Base-by-base conservation (phyloP, 2,113 vertebrate species). In the Ptilorrhoa leucosticta region DNA sequence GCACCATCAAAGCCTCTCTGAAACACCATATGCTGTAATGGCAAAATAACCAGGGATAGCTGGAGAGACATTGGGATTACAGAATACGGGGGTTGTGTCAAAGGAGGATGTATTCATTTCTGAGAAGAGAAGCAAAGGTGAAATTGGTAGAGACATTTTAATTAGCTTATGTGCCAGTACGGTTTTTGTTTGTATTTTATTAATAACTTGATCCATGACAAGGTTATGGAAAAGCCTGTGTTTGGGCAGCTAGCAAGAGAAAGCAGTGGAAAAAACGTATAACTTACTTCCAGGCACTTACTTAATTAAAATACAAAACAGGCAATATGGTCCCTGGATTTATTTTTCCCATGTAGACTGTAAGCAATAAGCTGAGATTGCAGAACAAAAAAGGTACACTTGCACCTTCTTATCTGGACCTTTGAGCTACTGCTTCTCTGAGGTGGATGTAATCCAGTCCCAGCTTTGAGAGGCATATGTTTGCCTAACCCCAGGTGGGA, bases 231-330 rank as follows among this genome's bases (percentile, higher is more conserved):
- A 89, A 71, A 45, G 54, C 45, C 30, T 58, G 27, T 35, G 37
- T 85, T 95, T 85, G 63, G 58, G 50, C 75, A 93, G 48, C 77
- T 87, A 94, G 78, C 70, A 83, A 42, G 70, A 65, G 42, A 83
- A 90, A 60, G 80, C 83, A 63, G 50, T 81, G 79, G 71, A 63
- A 93, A 96, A 95, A 72, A 27, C 71, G 83, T 86, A 73, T 93
- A 77, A 85, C 58, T 95, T 95, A 88, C 83, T 94, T 92, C 82
- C 68, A 94, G 79, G 71, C 90, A 94, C 71, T 96, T 93, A 95
- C 79, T 94, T 96, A 91, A 95, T 96, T 96, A 96, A 96, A 97
- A 96, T 73, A 90, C 71, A 78, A 92, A 93, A 10, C 39, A 83
- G 69, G 85, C 90, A 90, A 44, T 90, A 70, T 78, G 76, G 90